phyloP scores from a whole-genome alignment of 2,113 vertebrate species.

The Cebus imitator region DNA sequence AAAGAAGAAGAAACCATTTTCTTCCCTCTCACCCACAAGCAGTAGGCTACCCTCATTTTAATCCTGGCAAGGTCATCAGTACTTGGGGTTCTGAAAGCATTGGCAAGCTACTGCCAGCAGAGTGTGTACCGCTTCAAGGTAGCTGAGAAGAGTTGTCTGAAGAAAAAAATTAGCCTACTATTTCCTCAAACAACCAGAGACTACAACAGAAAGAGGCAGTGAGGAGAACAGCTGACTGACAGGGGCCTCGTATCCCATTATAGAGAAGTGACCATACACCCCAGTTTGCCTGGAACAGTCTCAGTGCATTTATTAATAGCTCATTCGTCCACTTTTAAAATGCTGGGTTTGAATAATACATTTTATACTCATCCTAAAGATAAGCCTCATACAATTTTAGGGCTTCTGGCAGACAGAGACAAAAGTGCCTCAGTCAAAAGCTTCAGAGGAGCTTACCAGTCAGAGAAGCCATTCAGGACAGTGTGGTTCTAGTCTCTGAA shows the following conservation, averaged over 20 bases:
- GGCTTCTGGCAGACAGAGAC: neutral
- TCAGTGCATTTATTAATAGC: neutral
- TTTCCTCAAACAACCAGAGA: neutral
- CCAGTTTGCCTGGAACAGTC: neutral
- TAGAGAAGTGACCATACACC: accelerated
- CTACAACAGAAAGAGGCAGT: neutral
- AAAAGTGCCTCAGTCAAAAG: neutral
- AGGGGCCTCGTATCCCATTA: neutral
- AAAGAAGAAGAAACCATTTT: neutral
- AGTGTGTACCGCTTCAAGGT: neutral
- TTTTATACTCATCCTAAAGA: neutral
- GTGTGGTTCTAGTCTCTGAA: neutral
- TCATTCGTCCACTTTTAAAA: neutral
- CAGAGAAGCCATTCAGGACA: neutral
- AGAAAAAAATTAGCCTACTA: neutral
- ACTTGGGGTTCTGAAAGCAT: neutral
- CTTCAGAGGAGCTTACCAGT: neutral
- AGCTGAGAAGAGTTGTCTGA: neutral
- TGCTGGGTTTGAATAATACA: neutral
- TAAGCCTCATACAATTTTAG: neutral
- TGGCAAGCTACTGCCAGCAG: neutral
- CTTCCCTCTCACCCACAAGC: neutral
- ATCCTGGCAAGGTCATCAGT: neutral
- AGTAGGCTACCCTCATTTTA: neutral
- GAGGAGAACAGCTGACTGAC: neutral